Base-by-base conservation (phyloP, 2,888 invertebrate genomes). In the Acanthosoma haemorrhoidale region DNA sequence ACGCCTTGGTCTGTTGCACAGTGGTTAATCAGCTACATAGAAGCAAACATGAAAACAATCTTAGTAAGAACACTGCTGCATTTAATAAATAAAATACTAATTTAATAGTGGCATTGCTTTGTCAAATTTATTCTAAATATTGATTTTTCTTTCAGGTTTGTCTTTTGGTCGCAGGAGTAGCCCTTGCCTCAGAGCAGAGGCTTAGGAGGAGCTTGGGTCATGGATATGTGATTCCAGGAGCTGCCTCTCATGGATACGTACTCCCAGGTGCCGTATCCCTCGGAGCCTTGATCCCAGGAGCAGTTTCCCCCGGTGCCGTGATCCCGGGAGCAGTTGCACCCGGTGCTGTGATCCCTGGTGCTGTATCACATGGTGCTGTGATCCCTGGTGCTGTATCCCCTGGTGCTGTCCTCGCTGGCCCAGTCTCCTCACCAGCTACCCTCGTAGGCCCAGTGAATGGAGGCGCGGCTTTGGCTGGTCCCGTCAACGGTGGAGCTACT, bases 151-250 rank as follows among this genome's bases (percentile, higher is more conserved):
- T 51, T 25, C 51, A 51, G 51, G 51, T 25, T 51, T 51, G 51
- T 51, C 51, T 51, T 51, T 51, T 51, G 51, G 51, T 51, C 21
- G 51, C 51, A 29, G 51, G 51, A 51, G 51, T 51, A 51, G 11
- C 51, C n/a, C 51, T 51, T 6, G 51, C 51, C 1, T 51, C 51
- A 4, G 51, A 51, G 51, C 51, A 51, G 13, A 51, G 51, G 51
- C 25, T 51, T 21, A 51, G 51, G 25, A 51, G 51, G 51, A 51
- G 51, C n/a, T n/a, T 8, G 0, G 51, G 51, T 4, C 51, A 25
- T 3, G 43, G 43, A 43, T n/a, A 21, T 11, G 1, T 43, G 3
- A 13, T 43, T 13, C 43, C 43, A 3, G 51, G 51, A n/a, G 25
- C 25, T 11, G 25, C 29, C 5, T 13, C 43, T 13, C 43, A 21